Evolutionary conservation across 2,888 invertebrate species (phyloP), one percentile per base, ranked within the genome.

Genomic region (Drosophila mimica): DNA sequence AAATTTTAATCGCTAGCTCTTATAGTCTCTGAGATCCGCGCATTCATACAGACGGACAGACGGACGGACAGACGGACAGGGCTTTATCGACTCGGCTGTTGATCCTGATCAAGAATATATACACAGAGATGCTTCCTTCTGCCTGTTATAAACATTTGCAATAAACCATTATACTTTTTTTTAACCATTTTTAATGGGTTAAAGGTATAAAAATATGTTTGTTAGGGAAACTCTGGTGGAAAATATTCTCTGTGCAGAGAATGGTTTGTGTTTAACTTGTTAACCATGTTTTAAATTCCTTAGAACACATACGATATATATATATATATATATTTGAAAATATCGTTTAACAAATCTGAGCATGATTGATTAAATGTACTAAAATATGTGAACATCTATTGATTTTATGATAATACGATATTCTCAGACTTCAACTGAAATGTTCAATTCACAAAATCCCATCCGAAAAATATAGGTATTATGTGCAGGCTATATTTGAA

Each of bases 401-500:
- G 46, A 46, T 46, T 46, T 46, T 4, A 46, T 15, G 46, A 8
- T 8, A 15, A 4, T 17, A 0, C 4, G 38, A 46, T n/a, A 15
- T 4, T 25, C 11, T 52, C 6, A 17, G 36, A 20, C 8, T 31
- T 6, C 40, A 57, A 5, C 30, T 3, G 15, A 43, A 43, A 46
- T 25, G 2, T 6, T 8, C 9, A 49, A 30, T 40, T 30, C 11
- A 15, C 30, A 8, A 40, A 20, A 31, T n/a, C 8, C 15, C 3
- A 20, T 15, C 20, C 20, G 15, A 20, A 25, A 48, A 20, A 20
- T 17, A 11, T 25, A 54, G 31, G 11, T 31, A 25, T 56, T 38
- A 11, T 9, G 15, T 17, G 6, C 13, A 69, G 63, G 46, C 53
- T 58, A 49, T 54, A 63, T 60, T 46, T 13, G 38, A 66, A 48